Conservation (phyloP, 2,888 invertebrate genomes). For the Dolichomitus sp. region DNA sequence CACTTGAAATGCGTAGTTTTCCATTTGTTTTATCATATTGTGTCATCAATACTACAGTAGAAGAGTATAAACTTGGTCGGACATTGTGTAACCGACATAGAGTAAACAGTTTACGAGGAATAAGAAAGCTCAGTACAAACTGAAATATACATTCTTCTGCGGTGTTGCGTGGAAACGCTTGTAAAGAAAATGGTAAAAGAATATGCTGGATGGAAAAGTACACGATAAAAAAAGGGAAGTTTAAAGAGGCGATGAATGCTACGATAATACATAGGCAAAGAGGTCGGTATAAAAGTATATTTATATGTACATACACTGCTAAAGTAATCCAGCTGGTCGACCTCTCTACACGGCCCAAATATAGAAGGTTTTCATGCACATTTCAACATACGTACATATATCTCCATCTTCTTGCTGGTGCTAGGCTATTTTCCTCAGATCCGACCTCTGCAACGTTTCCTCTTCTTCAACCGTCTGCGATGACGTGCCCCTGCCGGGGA, state of each 20-base stretch:
- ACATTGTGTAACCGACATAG: background rate
- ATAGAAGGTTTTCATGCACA: conserved; percentile 43
- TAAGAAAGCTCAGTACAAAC: background rate
- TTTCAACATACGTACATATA: conserved; percentile 2
- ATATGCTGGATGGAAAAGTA: background rate
- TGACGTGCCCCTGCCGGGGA: conserved; percentile 52
- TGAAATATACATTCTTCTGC: background rate
- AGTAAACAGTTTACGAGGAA: conserved; percentile 6
- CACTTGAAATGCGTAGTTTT: background rate
- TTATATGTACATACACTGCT: conserved; percentile 12
- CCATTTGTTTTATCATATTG: background rate
- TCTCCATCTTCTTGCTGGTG: conserved; percentile 1
- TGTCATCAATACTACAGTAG: background rate
- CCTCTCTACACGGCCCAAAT: conserved; percentile 23
- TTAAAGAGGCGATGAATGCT: conserved; percentile 18
- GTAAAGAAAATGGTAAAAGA: conserved; percentile 4
- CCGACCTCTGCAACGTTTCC: conserved; percentile 17
- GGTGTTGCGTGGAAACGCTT: background rate
- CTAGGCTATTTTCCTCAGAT: conserved; percentile 39
- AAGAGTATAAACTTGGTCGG: background rate
- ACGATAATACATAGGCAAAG: conserved; percentile 11
- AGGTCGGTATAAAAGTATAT: conserved; percentile 20
- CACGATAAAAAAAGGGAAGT: background rate
- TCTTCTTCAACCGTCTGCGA: conserved; percentile 47
- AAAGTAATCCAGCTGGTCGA: conserved; percentile 44